Base-by-base conservation (phyloP, 2,797 vertebrate genomes). In the Vireo griseus region DNA sequence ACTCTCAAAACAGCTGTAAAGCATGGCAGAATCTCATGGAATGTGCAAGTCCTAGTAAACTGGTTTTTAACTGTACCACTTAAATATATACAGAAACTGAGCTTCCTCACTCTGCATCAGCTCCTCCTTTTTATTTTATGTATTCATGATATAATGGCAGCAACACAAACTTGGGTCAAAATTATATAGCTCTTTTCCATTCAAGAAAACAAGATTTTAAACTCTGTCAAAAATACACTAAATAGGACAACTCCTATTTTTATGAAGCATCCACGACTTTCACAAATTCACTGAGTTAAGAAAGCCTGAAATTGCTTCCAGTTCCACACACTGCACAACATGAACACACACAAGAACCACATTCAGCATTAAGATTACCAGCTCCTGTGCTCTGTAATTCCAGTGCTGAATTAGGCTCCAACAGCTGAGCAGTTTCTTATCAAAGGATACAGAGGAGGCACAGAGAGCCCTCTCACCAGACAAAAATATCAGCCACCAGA, bases 221-320 rank as follows among this genome's bases (percentile, higher is more conserved):
- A 92, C 35, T 81, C 40, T 35, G 66, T 93, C 73, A 91, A 94
- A 90, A 97, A 83, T 76, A 89, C 63, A 90, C 55, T 72, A 80
- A 67, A 86, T 91, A 92, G 78, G 86, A 89, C 58, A 79, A 65
- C 65, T 93, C 94, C 95, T 80, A 31, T 61, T 97, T 97, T 97
- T 96, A 95, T 87, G 83, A 97, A 92, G 94, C 89, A 95, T 92
- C 90, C 52, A 79, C 33, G 61, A 94, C 85, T 97, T 87, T 67
- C 86, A 94, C 94, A 75, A 94, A 91, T 95, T 82, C 66, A 94
- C 83, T 57, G 87, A 96, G 91, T 91, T 80, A 85, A 48, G 54
- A 82, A 97, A 97, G 93, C 81, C 94, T 91, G 91, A 79, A 88
- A 88, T 94, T 96, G 97, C 95, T 97, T 97, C 95, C 93, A 94